phyloP scores from a whole-genome alignment of 2,113 vertebrate genomes.

The Elephantulus edwardii region DNA sequence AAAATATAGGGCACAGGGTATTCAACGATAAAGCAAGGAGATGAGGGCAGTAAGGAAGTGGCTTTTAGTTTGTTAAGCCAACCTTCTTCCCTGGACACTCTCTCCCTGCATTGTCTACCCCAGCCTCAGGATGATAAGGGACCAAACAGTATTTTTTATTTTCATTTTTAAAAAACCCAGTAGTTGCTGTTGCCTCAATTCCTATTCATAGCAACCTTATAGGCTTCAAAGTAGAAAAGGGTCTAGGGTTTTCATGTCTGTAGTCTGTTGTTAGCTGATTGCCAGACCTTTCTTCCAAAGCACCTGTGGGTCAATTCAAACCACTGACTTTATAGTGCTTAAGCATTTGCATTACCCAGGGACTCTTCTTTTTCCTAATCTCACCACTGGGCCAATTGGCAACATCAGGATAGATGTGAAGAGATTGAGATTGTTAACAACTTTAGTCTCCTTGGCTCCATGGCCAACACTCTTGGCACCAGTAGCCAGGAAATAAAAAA shows the following conservation, averaged over 20 bases:
- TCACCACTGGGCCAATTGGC: too few species aligned
- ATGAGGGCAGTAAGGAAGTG: neutral
- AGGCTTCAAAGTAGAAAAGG: neutral
- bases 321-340: neutral
- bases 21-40: neutral
- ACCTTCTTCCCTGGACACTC: neutral
- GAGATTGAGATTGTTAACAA: too few species aligned
- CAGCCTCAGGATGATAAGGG: accelerated
- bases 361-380: too few species aligned
- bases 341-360: neutral
- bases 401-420: too few species aligned
- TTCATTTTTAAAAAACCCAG: neutral
- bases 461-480: too few species aligned
- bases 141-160: neutral
- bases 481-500: too few species aligned
- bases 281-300: neutral
- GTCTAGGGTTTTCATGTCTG: neutral
- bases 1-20: neutral
- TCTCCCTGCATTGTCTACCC: too few species aligned
- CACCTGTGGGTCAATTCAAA: neutral
- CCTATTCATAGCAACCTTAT: neutral
- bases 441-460: too few species aligned
- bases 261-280: neutral
- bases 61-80: neutral
- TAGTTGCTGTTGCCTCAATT: neutral